Base-by-base conservation (phyloP, 1,140 invertebrate species). In the Drosophila oshimai region DNA sequence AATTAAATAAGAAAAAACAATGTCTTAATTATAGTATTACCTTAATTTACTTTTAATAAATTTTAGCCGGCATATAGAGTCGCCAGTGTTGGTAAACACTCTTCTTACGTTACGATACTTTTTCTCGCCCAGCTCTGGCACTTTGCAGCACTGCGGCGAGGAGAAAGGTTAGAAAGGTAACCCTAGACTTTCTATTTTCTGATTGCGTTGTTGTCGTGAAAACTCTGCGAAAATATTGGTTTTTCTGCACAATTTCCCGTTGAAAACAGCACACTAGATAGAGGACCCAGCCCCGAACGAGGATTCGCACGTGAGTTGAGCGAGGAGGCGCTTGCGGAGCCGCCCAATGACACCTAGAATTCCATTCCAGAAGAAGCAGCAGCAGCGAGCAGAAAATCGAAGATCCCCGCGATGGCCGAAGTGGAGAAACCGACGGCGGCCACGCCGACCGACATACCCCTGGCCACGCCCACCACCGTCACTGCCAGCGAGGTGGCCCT, bases 171-270 rank as follows among this genome's bases (percentile, higher is more conserved):
- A 39, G n/a, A n/a, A 37, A 46, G 53, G 62, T 54, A 57, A 58
- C 68, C 51, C 67, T 71, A 71, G 68, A 71, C 80, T 86, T 86
- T 86, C 80, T 86, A 86, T 86, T 86, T 86, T 84, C 74, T 84
- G 79, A 84, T 84, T 84, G 79, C 78, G 78, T 81, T 81, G 78
- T 83, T 83, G 69, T 64, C 45, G 81, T 73, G 68, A 87, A 86
- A 76, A 80, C 24, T 69, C 22, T 41, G 60, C 36, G 42, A 75
- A 86, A 86, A 49, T 41, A 46, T 44, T 29, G 54, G 13, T 39
- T 57, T 62, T 72, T 45, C 17, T 47, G 44, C 24, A 46, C 15
- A 2, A 61, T 53, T 44, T 33, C 7, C 20, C 22, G 29, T 4
- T 28, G 1, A 20, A 7, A 28, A 39, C 7, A 44, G 31, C 18